phyloP scores from a whole-genome alignment of 2,113 vertebrate species.

The Noturus placidus region DNA sequence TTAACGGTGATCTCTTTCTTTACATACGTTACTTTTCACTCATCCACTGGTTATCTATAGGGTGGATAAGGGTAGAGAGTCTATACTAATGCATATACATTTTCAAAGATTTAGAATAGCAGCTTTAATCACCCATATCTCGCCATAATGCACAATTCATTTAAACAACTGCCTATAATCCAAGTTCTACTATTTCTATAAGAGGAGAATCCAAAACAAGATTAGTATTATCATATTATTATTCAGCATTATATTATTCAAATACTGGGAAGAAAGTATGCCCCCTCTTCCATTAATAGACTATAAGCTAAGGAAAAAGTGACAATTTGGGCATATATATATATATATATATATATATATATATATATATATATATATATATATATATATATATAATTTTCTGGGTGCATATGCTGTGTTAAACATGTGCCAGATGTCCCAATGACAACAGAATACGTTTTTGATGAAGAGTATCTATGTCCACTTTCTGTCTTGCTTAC shows the following conservation, averaged over 20 bases:
- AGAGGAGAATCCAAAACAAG: constrained; percentile 22
- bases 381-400: constrained; percentile 51
- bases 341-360: no score
- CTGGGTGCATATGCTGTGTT: constrained; percentile 73
- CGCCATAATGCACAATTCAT: background rate
- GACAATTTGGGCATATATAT: constrained; percentile 38
- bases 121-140: constrained; percentile 25
- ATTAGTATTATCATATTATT: background rate
- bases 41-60: constrained; percentile 13
- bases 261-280: background rate
- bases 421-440: constrained; percentile 70
- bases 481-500: background rate
- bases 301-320: background rate
- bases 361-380: no score
- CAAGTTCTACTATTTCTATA: constrained; percentile 33
- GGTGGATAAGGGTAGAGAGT: constrained; percentile 24
- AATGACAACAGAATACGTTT: constrained; percentile 4
- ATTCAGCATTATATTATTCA: background rate
- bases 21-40: constrained; percentile 28
- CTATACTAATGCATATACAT: constrained; percentile 38
- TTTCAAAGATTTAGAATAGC: constrained; percentile 31
- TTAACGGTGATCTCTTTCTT: constrained; percentile 29
- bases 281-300: background rate
- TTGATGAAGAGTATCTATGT: constrained; percentile 2
- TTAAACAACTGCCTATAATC: constrained; percentile 7